phyloP scores from a whole-genome alignment of 2,113 vertebrate species.

The Prionailurus bengalensis region DNA sequence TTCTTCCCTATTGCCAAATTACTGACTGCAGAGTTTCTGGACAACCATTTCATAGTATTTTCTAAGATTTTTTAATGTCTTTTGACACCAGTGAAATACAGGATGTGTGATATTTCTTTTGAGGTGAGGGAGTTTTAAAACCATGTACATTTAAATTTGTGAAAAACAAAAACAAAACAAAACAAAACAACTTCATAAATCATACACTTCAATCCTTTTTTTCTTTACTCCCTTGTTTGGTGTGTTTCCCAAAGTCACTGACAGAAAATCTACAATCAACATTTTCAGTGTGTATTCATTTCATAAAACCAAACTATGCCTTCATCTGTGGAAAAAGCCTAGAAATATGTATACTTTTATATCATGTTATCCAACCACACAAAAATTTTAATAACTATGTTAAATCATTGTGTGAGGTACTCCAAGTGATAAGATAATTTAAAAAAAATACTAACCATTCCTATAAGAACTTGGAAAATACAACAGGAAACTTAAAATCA shows the following conservation, averaged over 20 bases:
- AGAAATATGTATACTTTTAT: background rate
- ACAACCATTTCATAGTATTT: background rate
- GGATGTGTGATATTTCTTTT: background rate
- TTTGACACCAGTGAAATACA: background rate
- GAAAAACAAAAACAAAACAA: too few species aligned
- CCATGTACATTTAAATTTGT: background rate
- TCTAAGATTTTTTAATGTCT: background rate
- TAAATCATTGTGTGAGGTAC: background rate
- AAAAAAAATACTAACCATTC: background rate
- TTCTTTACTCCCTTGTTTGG: background rate
- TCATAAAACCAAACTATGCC: background rate
- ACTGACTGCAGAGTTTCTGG: background rate
- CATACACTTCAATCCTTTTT: background rate
- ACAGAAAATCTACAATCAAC: background rate
- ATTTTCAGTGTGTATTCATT: background rate
- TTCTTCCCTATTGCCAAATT: background rate
- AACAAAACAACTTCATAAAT: background rate
- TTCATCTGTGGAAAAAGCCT: background rate
- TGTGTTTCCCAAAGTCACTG: background rate
- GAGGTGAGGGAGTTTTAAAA: background rate
- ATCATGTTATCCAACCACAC: background rate
- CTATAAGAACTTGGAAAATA: background rate
- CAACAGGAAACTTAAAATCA: background rate
- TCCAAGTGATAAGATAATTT: background rate
- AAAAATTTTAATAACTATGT: conserved; percentile 7